Conservation (phyloP, 2,113 vertebrate genomes). For the Callaeas wilsoni region DNA sequence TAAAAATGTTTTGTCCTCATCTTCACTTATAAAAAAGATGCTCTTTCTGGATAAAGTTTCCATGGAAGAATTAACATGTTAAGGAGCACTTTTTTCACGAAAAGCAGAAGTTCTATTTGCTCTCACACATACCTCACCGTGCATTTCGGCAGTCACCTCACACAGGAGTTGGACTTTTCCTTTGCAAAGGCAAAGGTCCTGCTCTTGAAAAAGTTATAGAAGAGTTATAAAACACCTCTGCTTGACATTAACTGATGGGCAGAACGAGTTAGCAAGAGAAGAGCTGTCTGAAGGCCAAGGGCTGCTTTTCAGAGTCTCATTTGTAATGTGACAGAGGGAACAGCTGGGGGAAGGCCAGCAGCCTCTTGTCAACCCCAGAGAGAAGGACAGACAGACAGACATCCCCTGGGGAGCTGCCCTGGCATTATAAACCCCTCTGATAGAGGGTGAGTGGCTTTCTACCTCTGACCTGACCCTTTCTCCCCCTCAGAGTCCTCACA, state of each 20-base stretch:
- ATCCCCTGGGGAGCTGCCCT: conserved; percentile 65
- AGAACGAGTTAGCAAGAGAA: conserved; percentile 63
- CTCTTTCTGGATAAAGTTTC: not conserved
- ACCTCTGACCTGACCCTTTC: conserved; percentile 68
- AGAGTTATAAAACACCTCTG: conserved; percentile 28
- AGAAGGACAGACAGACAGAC: conserved; percentile 16
- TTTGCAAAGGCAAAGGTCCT: not conserved
- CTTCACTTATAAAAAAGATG: not conserved
- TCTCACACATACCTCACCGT: accelerated
- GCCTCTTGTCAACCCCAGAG: conserved; percentile 34
- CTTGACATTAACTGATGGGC: conserved; percentile 63
- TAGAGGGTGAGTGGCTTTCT: conserved; percentile 54
- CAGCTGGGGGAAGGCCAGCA: conserved; percentile 67
- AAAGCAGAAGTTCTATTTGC: not conserved
- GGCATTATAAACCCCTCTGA: conserved; percentile 71
- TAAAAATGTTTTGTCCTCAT: not conserved
- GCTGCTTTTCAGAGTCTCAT: conserved; percentile 78
- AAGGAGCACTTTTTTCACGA: not conserved
- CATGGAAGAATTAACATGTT: not conserved
- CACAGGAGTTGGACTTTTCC: not conserved
- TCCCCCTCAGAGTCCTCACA: not conserved
- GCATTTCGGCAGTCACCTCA: not conserved
- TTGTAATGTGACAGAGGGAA: conserved; percentile 76
- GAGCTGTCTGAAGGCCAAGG: conserved; percentile 68
- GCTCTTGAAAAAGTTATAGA: conserved; percentile 10